These are phyloP conservation scores for Pollenia labialis DNA, from an alignment of 2,888 invertebrate species.

Conservation along the genomic window DNA sequence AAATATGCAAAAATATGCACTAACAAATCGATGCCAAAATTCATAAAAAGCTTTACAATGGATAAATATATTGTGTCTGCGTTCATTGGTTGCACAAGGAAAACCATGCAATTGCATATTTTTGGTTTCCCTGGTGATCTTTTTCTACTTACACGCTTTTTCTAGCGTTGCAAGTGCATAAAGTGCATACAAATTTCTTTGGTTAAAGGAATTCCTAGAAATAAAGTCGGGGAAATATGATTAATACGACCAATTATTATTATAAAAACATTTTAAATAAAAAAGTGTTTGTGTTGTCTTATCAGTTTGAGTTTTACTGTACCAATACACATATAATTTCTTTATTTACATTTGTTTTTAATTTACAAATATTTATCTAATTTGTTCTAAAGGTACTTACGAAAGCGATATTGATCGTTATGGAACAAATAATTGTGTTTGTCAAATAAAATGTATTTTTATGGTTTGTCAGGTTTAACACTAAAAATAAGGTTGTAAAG, in stretches of 20 bases:
- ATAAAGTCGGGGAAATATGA: constrained; percentile 25
- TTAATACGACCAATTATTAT: constrained; percentile 44
- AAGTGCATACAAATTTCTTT: not conserved
- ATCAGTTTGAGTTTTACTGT: constrained; percentile 33
- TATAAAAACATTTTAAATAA: constrained; percentile 33
- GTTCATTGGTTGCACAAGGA: too few relatives aligned
- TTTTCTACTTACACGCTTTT: not conserved
- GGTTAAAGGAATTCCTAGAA: not conserved
- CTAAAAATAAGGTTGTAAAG: too few relatives aligned
- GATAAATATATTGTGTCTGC: too few relatives aligned
- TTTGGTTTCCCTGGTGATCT: too few relatives aligned
- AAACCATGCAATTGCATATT: too few relatives aligned
- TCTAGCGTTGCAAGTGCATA: not conserved
- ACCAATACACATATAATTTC: not conserved
- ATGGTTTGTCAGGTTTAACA: not conserved
- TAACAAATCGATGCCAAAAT: too few relatives aligned
- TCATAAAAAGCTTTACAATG: too few relatives aligned
- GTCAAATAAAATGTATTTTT: constrained; percentile 1
- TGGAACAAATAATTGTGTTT: constrained; percentile 5
- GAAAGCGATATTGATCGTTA: constrained; percentile 11
- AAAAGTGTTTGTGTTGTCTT: constrained; percentile 6
- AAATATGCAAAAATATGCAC: too few relatives aligned
- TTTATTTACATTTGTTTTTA: not conserved
- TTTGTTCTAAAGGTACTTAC: not conserved
- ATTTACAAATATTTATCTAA: constrained; percentile 15